Evolutionary conservation across 1,140 invertebrate species (phyloP).

Genomic region (Drosophila athabasca): DNA sequence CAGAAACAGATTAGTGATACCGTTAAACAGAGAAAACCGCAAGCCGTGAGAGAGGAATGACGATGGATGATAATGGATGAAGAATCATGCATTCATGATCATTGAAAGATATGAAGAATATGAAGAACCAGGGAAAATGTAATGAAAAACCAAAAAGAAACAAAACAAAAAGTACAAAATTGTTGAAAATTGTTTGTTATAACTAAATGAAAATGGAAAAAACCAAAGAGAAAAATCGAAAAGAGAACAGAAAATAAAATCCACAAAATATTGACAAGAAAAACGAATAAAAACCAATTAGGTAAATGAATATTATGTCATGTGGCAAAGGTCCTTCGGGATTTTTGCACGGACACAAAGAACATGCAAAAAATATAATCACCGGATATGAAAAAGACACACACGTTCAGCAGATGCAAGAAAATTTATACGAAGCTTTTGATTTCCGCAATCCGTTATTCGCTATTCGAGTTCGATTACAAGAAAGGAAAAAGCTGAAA

Average conservation of each 20-base stretch:
- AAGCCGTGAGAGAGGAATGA: slow-evolving; percentile 20
- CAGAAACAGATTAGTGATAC: slow-evolving; percentile 75
- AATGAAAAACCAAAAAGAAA: slow-evolving; percentile 38
- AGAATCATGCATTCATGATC: too few relatives aligned
- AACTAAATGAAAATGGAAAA: slow-evolving; percentile 46
- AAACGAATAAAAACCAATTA: slow-evolving; percentile 1
- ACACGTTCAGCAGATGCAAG: slow-evolving; percentile 66
- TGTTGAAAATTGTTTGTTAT: slow-evolving; percentile 75
- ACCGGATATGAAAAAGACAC: slow-evolving; percentile 36
- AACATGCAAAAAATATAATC: slow-evolving; percentile 4
- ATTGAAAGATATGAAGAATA: too few relatives aligned
- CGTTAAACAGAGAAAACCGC: slow-evolving; percentile 59
- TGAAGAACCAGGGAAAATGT: slow-evolving; percentile 27
- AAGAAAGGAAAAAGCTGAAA: slow-evolving; percentile 45
- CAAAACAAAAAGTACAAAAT: slow-evolving; percentile 72
- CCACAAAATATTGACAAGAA: slow-evolving; percentile 11
- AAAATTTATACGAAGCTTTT: slow-evolving; percentile 72
- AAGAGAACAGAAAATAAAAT: slow-evolving; percentile 20
- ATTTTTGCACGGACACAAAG: slow-evolving; percentile 15
- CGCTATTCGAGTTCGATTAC: slow-evolving; percentile 15
- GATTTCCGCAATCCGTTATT: slow-evolving; percentile 9
- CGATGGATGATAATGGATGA: too few relatives aligned
- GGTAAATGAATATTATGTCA: slow-evolving; percentile 7
- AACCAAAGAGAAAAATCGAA: slow-evolving; percentile 19
- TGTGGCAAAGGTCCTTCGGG: slow-evolving; percentile 17